phyloP scores from a whole-genome alignment of 1,140 invertebrate genomes.

The Cyclina sinensis region DNA sequence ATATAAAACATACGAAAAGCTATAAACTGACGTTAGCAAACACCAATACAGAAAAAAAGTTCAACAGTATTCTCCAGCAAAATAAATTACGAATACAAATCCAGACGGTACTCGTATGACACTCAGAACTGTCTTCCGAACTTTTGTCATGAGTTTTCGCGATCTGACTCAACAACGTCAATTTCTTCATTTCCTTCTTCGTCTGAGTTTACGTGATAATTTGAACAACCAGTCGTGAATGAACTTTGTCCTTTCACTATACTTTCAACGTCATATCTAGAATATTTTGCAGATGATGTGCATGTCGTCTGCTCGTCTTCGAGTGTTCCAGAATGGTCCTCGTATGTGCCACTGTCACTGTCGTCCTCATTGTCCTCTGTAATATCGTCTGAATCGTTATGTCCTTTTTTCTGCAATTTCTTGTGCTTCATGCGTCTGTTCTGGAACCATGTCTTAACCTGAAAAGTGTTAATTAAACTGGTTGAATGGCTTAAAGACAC shows the following conservation, averaged over 20 bases:
- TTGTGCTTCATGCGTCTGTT: slow-evolving; percentile 99
- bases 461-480: slow-evolving; percentile 65
- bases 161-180: slow-evolving; percentile 78
- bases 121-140: background rate
- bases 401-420: slow-evolving; percentile 94
- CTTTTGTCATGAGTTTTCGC: slow-evolving; percentile 59
- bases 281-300: slow-evolving; percentile 4
- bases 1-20: no score
- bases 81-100: slow-evolving; percentile 11
- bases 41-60: no score
- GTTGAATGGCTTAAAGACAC: background rate
- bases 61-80: background rate
- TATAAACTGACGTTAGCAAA: no score
- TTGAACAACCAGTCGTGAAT: slow-evolving; percentile 34
- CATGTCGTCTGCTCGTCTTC: slow-evolving; percentile 62
- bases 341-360: slow-evolving; percentile 44
- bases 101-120: background rate
- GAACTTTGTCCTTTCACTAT: slow-evolving; percentile 31
- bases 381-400: slow-evolving; percentile 86
- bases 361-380: slow-evolving; percentile 30
- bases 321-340: slow-evolving; percentile 15
- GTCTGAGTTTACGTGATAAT: slow-evolving; percentile 47
- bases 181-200: slow-evolving; percentile 77
- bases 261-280: slow-evolving; percentile 61
- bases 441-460: slow-evolving; percentile 99